Evolutionary conservation across 2,888 invertebrate genomes (phyloP).

Genomic region (Limnephilus lunatus): DNA sequence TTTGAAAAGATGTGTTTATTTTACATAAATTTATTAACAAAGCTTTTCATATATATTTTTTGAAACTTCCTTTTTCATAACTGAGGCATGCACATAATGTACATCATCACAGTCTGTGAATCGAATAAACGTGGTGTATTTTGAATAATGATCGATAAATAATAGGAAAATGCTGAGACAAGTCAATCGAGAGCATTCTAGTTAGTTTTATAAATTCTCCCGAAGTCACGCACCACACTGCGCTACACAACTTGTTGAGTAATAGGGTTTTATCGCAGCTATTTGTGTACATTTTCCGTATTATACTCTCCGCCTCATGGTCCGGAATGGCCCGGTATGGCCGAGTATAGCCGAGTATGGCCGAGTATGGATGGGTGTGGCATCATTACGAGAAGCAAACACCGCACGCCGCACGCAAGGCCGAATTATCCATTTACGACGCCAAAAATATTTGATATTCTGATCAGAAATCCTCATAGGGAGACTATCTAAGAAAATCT

Average conservation of each 20-base stretch:
- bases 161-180: background rate
- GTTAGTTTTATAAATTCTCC: background rate
- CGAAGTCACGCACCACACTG: background rate
- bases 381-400: conserved; percentile 15
- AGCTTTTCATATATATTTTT: too few species aligned
- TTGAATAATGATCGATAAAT: too few species aligned
- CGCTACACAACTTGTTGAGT: conserved; percentile 8
- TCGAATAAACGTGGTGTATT: too few species aligned
- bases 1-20: too few species aligned
- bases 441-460: too few species aligned
- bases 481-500: too few species aligned
- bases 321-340: background rate
- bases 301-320: background rate
- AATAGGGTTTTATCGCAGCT: conserved; percentile 19
- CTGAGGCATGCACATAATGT: too few species aligned
- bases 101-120: too few species aligned
- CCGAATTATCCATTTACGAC: too few species aligned
- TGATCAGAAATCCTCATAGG: too few species aligned
- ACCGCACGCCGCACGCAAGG: background rate
- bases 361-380: background rate
- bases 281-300: conserved; percentile 27
- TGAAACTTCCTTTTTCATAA: too few species aligned
- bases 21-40: too few species aligned
- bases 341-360: background rate
- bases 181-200: background rate